phyloP scores from a whole-genome alignment of 2,113 vertebrate genomes.

The Carassius carassius region DNA sequence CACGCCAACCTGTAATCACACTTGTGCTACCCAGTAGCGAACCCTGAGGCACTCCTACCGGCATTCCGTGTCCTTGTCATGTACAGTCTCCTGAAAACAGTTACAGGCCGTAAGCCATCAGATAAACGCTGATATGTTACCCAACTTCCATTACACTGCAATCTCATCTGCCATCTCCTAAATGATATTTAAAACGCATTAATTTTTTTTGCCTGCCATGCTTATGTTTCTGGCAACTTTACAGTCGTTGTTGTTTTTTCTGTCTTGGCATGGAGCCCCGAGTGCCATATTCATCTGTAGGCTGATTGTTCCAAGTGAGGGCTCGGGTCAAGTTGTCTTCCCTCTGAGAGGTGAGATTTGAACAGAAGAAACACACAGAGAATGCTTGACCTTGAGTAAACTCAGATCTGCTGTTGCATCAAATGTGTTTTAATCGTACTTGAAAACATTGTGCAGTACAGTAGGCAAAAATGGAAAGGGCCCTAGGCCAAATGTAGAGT shows the following conservation, averaged over 20 bases:
- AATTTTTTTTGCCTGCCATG: constrained; percentile 58
- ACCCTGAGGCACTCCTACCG: not conserved
- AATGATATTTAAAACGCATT: constrained; percentile 76
- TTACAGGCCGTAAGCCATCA: constrained; percentile 65
- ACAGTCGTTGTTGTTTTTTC: constrained; percentile 63
- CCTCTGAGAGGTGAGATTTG: constrained; percentile 40
- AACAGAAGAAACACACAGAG: constrained; percentile 51
- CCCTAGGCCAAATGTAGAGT: not conserved
- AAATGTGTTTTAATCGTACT: not conserved
- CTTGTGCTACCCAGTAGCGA: constrained; percentile 1
- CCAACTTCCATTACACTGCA: constrained; percentile 53
- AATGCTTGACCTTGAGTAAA: constrained; percentile 59
- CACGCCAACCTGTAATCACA: not conserved
- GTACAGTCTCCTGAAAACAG: constrained; percentile 50
- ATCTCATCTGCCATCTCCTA: constrained; percentile 66
- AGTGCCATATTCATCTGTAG: constrained; percentile 65
- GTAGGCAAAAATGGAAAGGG: not conserved
- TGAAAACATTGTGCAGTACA: not conserved
- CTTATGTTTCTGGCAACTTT: constrained; percentile 63
- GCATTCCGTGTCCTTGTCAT: not conserved
- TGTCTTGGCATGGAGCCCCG: constrained; percentile 69
- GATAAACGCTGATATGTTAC: constrained; percentile 61
- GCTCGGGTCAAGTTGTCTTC: constrained; percentile 59
- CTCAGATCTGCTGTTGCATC: constrained; percentile 2
- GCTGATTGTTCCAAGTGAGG: constrained; percentile 67